phyloP scores from a whole-genome alignment of 2,888 invertebrate species.

The Orthosia incerta region DNA sequence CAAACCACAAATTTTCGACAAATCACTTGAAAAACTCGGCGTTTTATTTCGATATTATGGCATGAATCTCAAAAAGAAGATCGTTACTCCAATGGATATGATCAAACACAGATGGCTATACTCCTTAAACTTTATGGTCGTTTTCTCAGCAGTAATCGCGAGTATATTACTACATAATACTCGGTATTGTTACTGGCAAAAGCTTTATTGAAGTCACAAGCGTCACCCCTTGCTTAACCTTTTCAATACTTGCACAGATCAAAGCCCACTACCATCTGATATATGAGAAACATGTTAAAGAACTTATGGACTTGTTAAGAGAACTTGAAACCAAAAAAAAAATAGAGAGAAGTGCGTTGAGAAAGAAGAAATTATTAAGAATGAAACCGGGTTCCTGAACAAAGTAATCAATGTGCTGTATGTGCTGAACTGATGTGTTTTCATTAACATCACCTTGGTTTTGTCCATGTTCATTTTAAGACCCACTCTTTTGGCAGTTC shows the following conservation, averaged over 20 bases:
- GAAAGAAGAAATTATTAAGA: constrained; percentile 58
- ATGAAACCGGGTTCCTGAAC: constrained; percentile 67
- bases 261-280: constrained; percentile 65
- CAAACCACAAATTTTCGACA: constrained; percentile 57
- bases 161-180: constrained; percentile 63
- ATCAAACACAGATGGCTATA: constrained; percentile 66
- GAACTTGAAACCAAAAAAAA: constrained; percentile 64
- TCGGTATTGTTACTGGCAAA: constrained; percentile 62
- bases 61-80: constrained; percentile 63
- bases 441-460: too few relatives aligned
- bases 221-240: constrained; percentile 69
- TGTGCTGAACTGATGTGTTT: too few relatives aligned
- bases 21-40: constrained; percentile 65
- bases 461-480: too few relatives aligned
- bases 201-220: constrained; percentile 71
- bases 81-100: constrained; percentile 46
- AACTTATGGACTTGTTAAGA: constrained; percentile 62
- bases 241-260: constrained; percentile 64
- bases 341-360: constrained; percentile 42
- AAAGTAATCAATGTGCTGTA: constrained; percentile 68
- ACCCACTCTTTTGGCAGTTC: too few relatives aligned
- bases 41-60: constrained; percentile 67
- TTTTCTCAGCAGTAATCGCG: constrained; percentile 60
- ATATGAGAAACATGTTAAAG: constrained; percentile 60
- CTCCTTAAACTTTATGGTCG: constrained; percentile 66